These are phyloP conservation scores for Aphidoletes aphidimyza DNA, from an alignment of 2,888 invertebrate species.

Conservation along the genomic window DNA sequence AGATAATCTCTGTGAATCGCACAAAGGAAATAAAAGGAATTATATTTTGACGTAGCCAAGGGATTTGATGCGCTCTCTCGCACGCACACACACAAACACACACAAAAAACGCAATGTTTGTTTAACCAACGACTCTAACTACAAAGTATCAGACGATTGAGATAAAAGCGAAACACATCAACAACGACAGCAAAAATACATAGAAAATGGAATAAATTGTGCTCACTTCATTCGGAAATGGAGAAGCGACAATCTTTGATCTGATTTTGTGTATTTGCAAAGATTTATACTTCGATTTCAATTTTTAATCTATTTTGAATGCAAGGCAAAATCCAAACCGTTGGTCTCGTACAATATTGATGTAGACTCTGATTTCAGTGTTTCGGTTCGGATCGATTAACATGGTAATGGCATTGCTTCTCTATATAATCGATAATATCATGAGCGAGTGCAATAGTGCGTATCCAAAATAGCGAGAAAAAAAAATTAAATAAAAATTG, in stretches of 20 bases:
- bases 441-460: conserved; percentile 20
- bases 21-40: background rate
- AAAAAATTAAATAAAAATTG: too few species aligned
- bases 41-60: background rate
- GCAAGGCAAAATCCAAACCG: background rate
- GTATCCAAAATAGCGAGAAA: too few species aligned
- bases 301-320: conserved; percentile 17
- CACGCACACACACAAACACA: background rate
- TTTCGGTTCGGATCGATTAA: background rate
- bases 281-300: background rate
- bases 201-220: background rate
- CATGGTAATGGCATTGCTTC: background rate
- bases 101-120: background rate
- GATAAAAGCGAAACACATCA: too few species aligned
- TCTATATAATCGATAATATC: conserved; percentile 9
- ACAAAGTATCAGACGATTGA: background rate
- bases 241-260: conserved; percentile 26
- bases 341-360: background rate
- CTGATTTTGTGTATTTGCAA: background rate
- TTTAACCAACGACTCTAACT: background rate
- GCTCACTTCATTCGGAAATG: background rate
- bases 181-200: background rate
- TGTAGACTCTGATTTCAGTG: too few species aligned
- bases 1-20: conserved; percentile 35
- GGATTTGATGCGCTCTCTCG: background rate